phyloP scores from a whole-genome alignment of 1,140 invertebrate species.

The Hirudo medicinalis region DNA sequence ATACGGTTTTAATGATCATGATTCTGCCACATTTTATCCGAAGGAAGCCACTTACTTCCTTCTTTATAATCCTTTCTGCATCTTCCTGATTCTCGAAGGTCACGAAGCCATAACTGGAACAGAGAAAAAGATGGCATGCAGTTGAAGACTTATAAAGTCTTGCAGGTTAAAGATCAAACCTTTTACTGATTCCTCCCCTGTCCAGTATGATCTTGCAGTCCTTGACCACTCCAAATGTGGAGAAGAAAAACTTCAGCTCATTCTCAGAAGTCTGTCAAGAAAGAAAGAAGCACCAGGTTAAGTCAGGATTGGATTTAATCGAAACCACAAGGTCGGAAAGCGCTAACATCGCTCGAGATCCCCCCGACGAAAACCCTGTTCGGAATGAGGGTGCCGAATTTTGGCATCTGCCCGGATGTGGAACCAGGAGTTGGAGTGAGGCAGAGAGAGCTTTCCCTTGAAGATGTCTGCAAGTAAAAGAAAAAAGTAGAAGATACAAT shows the following conservation, averaged over 20 bases:
- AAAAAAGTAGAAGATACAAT: too few relatives aligned
- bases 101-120: constrained; percentile 51
- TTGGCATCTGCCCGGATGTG: constrained; percentile 37
- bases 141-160: too few relatives aligned
- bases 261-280: constrained; percentile 41
- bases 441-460: constrained; percentile 14
- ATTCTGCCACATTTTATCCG: not conserved
- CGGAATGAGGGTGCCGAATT: constrained; percentile 56
- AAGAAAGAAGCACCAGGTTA: constrained; percentile 24
- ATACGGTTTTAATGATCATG: too few relatives aligned
- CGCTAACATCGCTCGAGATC: constrained; percentile 56
- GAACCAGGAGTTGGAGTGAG: not conserved
- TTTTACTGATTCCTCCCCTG: constrained; percentile 80
- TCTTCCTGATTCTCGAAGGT: constrained; percentile 85
- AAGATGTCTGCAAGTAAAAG: constrained; percentile 5
- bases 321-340: not conserved
- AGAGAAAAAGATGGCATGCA: too few relatives aligned
- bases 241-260: constrained; percentile 42
- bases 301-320: too few relatives aligned
- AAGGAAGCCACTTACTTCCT: constrained; percentile 31
- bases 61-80: constrained; percentile 53
- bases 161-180: constrained; percentile 38
- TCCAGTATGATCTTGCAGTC: constrained; percentile 87
- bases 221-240: constrained; percentile 71
- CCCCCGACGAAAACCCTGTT: constrained; percentile 88